Evolutionary conservation across 2,888 invertebrate species (phyloP), one percentile per base, ranked within the genome.

Genomic region (Tortricodes alternella): DNA sequence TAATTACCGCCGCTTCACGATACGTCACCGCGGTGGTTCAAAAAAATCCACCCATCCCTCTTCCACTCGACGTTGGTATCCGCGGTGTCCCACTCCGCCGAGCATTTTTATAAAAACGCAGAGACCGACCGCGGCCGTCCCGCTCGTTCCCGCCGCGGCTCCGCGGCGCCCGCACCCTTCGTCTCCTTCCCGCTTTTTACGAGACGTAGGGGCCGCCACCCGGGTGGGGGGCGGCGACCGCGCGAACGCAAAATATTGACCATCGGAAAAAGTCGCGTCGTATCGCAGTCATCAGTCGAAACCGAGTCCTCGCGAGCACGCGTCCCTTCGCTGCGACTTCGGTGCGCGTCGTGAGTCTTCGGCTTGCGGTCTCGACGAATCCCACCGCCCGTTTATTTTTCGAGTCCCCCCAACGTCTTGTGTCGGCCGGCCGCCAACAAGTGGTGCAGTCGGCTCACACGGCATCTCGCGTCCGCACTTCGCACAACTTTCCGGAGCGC

Each of bases 241-340:
- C 87, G 89, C 85, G 87, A 90, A 90, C 90, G 89, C 90, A 88
- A 91, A 91, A 91, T 91, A 91, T 91, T 91, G 91, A 91, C 91
- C 91, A 91, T 91, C 88, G 91, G 90, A 91, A 91, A 91, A 91
- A 91, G 89, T 89, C 89, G 88, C 87, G 84, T 87, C 90, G 89
- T 89, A 91, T 90, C 91, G 88, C 89, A 90, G 89, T 88, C 91
- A 91, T 91, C 91, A 91, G 91, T 91, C 89, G 89, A 86, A 89
- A 89, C 87, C 75, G 88, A 87, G 88, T 86, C 84, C 83, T 76
- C 83, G 85, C 70, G 83, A 82, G 83, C 78, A 85, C 87, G 85
- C 85, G 87, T 83, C 79, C 78, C 83, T 77, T 78, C 80, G 78
- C 78, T 76, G 78, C 78, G 73, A 78, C 83, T 85, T 88, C 89